Base-by-base conservation (phyloP, 2,113 vertebrate species). In the Coptodon bakossiorum region DNA sequence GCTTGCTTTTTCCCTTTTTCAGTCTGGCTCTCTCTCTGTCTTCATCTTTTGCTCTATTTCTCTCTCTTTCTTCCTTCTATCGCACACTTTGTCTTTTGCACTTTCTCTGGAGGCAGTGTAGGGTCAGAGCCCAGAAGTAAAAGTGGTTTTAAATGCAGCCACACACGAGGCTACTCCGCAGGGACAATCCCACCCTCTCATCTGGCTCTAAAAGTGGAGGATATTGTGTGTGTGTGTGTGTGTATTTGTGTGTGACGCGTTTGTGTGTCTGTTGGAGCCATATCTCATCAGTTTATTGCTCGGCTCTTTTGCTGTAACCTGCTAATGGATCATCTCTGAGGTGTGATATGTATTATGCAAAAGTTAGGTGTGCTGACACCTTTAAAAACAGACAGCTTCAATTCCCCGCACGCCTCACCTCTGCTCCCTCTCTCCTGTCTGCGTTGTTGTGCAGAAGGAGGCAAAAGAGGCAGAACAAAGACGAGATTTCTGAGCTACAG, bases 331-430 rank as follows among this genome's bases (percentile, higher is more conserved):
- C 93, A 94, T 96, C 95, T 95, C 85, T 78, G 81, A 96, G 94
- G 96, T 96, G 96, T 95, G 94, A 96, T 94, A 94, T 96, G 94
- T 93, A 95, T 96, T 95, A 96, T 96, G 95, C 96, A 96, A 96
- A 96, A 94, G 89, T 89, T 71, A 90, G 86, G 89, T 95, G 94
- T 92, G 91, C 94, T 94, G 94, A 96, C 95, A 96, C 95, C 92
- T 95, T 93, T 93, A 93, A 92, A 95, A 92, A 93, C 89, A 90
- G 91, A 92, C 82, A 43, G 86, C 84, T 91, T 86, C 93, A 91
- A 92, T 93, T 90, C 94, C 92, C 91, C 63, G 80, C 78, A 80
- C 10, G 53, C 89, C 85, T 92, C 91, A 91, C 93, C 92, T 92
- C 87, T 88, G 80, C 85, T 45, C 84, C 78, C 16, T 85, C 54